These are phyloP conservation scores for Troglohyphantes excavatus DNA, from an alignment of 2,888 invertebrate species.

Conservation along the genomic window DNA sequence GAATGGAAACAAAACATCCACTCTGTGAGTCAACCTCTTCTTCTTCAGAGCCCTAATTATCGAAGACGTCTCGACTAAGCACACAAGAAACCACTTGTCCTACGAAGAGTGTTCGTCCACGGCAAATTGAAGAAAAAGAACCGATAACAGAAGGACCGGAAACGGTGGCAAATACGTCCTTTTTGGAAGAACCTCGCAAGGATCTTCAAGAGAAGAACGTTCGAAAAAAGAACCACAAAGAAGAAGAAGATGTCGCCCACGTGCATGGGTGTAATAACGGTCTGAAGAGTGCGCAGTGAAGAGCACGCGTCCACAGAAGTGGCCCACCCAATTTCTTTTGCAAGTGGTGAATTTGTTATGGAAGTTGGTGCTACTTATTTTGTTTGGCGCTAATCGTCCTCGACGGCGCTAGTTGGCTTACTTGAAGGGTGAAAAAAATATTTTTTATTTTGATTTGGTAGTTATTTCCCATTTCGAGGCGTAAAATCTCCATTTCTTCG, in stretches of 20 bases:
- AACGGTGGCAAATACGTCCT: constrained; percentile 61
- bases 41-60: background rate
- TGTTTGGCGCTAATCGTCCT: constrained; percentile 45
- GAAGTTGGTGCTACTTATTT: constrained; percentile 45
- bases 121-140: background rate
- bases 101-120: background rate
- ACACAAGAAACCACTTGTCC: too few relatives aligned
- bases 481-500: constrained; percentile 30
- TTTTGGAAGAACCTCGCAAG: background rate
- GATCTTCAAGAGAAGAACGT: background rate
- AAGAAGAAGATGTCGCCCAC: constrained; percentile 48
- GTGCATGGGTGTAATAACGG: background rate
- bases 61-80: background rate
- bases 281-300: background rate
- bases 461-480: background rate
- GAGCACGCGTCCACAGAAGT: constrained; percentile 27
- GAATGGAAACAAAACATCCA: too few relatives aligned
- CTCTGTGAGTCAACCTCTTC: too few relatives aligned
- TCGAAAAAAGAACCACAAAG: background rate
- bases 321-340: constrained; percentile 26
- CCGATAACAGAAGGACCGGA: constrained; percentile 38
- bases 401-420: background rate
- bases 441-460: background rate
- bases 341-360: constrained; percentile 45
- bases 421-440: background rate